A percentile compares a stretch with the other conserved stretches of the same genome.
phyloP scores from a whole-genome alignment of 2,888 invertebrate species.

The Erebia palarica region DNA sequence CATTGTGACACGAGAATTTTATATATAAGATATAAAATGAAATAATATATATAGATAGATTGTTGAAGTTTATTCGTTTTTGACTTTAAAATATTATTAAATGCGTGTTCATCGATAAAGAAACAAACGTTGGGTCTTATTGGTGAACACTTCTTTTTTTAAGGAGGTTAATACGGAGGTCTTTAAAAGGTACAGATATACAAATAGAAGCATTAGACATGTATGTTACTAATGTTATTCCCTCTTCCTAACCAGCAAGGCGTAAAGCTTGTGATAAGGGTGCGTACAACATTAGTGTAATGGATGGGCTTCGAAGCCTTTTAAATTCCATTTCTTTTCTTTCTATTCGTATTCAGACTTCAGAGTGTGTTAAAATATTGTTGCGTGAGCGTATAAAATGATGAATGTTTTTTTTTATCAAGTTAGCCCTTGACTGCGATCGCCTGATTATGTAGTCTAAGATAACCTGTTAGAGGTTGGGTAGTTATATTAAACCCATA shows the following conservation, averaged over 20 bases:
- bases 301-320: constrained; percentile 10
- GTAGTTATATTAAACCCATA: too few relatives aligned
- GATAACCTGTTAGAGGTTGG: too few relatives aligned
- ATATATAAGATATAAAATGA: too few relatives aligned
- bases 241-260: constrained; percentile 13
- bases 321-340: not conserved
- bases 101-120: too few relatives aligned
- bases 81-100: too few relatives aligned
- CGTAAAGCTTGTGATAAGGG: constrained; percentile 16
- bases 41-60: too few relatives aligned
- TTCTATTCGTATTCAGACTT: not conserved
- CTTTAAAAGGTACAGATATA: not conserved
- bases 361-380: not conserved
- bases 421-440: too few relatives aligned
- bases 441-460: too few relatives aligned
- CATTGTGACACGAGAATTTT: too few relatives aligned
- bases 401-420: not conserved
- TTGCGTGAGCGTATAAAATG: not conserved
- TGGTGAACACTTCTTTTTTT: too few relatives aligned
- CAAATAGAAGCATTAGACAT: not conserved
- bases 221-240: not conserved
- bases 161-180: not conserved
- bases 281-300: constrained; percentile 14
- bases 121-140: too few relatives aligned
- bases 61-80: too few relatives aligned